Conservation (phyloP, 2,888 invertebrate genomes). For the Thecophora atra region DNA sequence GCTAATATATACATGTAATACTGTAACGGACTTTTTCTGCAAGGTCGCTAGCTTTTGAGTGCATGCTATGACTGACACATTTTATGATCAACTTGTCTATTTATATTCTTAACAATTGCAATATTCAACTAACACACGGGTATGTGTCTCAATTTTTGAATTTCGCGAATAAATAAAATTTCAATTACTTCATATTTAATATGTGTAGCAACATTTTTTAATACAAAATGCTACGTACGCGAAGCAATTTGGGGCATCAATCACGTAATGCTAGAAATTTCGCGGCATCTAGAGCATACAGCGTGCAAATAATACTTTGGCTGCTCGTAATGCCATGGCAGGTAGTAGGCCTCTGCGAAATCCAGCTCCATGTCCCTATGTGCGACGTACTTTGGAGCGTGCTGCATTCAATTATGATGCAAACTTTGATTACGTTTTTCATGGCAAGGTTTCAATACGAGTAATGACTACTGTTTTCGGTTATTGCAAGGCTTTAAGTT, state of each 20-base stretch:
- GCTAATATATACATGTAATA: constrained; percentile 30
- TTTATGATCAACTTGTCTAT: constrained; percentile 3
- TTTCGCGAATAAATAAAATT: constrained; percentile 37
- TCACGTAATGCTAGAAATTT: constrained; percentile 32
- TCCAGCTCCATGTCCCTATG: constrained; percentile 30
- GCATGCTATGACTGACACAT: constrained; percentile 32
- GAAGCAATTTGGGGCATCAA: constrained; percentile 37
- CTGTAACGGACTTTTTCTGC: constrained; percentile 30
- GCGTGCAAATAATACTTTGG: constrained; percentile 27
- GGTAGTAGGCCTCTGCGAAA: constrained; percentile 2
- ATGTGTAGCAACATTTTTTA: constrained; percentile 32
- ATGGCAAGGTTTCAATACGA: constrained; percentile 28
- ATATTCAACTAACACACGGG: constrained; percentile 32
- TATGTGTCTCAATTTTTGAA: constrained; percentile 34
- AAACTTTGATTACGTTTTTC: constrained; percentile 14
- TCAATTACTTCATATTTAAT: constrained; percentile 34
- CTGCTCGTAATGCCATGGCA: constrained; percentile 25
- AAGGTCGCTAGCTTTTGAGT: constrained; percentile 21
- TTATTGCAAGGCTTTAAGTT: constrained; percentile 34
- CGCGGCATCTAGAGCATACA: constrained; percentile 30
- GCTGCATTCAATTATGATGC: constrained; percentile 12
- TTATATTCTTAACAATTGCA: constrained; percentile 16
- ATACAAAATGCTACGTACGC: constrained; percentile 37
- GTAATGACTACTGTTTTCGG: constrained; percentile 26
- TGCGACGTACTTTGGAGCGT: constrained; percentile 34